Evolutionary conservation across 1,140 invertebrate genomes (phyloP).

Genomic region (Procambarus clarkii): DNA sequence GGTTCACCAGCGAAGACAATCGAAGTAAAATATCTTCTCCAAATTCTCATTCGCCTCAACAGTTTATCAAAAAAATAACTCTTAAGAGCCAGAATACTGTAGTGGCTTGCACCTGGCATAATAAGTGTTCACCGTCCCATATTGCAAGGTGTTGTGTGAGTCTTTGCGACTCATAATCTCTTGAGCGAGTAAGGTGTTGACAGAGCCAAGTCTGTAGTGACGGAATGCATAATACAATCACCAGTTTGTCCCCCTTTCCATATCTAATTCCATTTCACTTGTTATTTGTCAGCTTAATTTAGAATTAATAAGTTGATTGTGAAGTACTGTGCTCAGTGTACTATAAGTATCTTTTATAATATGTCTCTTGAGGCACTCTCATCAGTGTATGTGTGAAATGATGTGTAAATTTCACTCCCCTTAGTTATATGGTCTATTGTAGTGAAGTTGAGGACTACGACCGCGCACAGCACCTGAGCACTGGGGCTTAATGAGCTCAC

Average conservation of each 20-base stretch:
- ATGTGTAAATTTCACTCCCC: no score
- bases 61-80: not conserved
- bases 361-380: no score
- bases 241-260: not conserved
- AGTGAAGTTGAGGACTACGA: no score
- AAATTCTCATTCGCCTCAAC: not conserved
- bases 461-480: no score
- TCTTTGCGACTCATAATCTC: not conserved
- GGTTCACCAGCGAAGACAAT: constrained; percentile 26
- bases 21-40: not conserved
- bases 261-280: not conserved
- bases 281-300: no score
- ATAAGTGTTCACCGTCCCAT: not conserved
- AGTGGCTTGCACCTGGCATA: not conserved
- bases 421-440: no score
- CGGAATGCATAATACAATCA: not conserved
- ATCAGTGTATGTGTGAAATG: no score
- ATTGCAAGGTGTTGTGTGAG: not conserved
- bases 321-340: no score
- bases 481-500: no score
- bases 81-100: not conserved
- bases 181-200: not conserved
- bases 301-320: no score
- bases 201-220: not conserved
- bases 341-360: no score